Base-by-base conservation (phyloP, 2,888 invertebrate genomes). In the Altica lythri region DNA sequence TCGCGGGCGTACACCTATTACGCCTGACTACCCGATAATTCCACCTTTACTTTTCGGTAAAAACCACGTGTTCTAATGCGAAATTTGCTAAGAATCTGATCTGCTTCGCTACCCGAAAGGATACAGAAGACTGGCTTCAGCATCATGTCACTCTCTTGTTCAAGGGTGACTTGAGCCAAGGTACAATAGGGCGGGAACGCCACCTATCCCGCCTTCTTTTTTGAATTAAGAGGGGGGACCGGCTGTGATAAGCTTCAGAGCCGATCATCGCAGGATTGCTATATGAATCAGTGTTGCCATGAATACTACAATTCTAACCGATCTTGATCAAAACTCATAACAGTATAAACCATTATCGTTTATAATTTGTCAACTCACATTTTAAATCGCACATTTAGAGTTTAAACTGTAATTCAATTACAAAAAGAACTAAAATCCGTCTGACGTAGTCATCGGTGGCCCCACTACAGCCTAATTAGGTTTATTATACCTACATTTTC, bases 121-220 rank as follows among this genome's bases (percentile, higher is more conserved):
- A 68, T 70, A 67, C 72, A 74, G 70, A 71, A 72, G 74, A 75
- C 75, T 75, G 75, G 74, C 75, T 73, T 71, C 72, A 68, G 66
- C 72, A 65, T 71, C 73, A 72, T 70, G 73, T 74, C 75, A 75
- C 68, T 74, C 72, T 73, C 73, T 71, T 70, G 74, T 74, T 73
- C 72, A 75, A 73, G 75, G 75, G 74, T 74, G 76, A 74, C 73
- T 74, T 75, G 69, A 72, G 73, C 73, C 73, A 66, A 70, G 72
- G 70, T 72, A 70, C 68, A 69, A 62, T 61, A 62, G 60, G 72
- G 73, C 68, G 72, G 62, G 56, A 43, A 60, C 43, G 30, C 37
- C 25, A 16, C 49, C 49, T 38, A 53, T 42, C 61, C 55, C 66
- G 66, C 66, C 66, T 45, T 16, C 29, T 40, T 50, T 43, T 30